phyloP scores from a whole-genome alignment of 1,140 invertebrate species.

The Heliconius eleuchia region DNA sequence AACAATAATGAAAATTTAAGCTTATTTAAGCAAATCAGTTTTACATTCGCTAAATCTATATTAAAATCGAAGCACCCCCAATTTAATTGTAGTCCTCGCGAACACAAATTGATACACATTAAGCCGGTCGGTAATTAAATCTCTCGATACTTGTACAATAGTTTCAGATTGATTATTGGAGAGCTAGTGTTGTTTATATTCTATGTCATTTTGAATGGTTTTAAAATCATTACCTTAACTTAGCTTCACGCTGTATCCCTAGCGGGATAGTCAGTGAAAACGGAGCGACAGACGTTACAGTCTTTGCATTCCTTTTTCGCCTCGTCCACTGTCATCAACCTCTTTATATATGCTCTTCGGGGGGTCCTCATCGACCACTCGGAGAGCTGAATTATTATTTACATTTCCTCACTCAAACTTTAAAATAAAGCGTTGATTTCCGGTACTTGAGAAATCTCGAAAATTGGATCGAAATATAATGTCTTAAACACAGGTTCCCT shows the following conservation, averaged over 20 bases:
- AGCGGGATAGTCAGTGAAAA: too few relatives aligned
- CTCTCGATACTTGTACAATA: slow-evolving; percentile 20
- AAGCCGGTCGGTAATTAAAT: slow-evolving; percentile 33
- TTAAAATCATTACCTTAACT: too few relatives aligned
- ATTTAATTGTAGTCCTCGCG: slow-evolving; percentile 28
- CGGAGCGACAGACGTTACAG: too few relatives aligned
- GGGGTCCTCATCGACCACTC: too few relatives aligned
- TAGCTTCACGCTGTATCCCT: too few relatives aligned
- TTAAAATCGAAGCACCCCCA: slow-evolving; percentile 19
- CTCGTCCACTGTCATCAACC: too few relatives aligned
- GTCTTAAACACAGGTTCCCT: not conserved
- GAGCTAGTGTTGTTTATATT: not conserved
- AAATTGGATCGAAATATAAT: not conserved
- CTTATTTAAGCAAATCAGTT: not conserved
- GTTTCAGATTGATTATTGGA: not conserved
- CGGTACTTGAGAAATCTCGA: not conserved
- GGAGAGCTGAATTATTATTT: too few relatives aligned
- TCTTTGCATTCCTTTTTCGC: too few relatives aligned
- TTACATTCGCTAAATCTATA: not conserved
- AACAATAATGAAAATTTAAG: not conserved
- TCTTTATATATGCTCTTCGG: too few relatives aligned
- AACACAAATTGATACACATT: slow-evolving; percentile 35
- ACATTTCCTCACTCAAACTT: too few relatives aligned
- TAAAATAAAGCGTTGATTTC: not conserved
- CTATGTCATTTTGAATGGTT: not conserved